Evolutionary conservation across 1,140 invertebrate species (phyloP), one percentile per base, ranked within the genome.

Genomic region (Lerema accius): DNA sequence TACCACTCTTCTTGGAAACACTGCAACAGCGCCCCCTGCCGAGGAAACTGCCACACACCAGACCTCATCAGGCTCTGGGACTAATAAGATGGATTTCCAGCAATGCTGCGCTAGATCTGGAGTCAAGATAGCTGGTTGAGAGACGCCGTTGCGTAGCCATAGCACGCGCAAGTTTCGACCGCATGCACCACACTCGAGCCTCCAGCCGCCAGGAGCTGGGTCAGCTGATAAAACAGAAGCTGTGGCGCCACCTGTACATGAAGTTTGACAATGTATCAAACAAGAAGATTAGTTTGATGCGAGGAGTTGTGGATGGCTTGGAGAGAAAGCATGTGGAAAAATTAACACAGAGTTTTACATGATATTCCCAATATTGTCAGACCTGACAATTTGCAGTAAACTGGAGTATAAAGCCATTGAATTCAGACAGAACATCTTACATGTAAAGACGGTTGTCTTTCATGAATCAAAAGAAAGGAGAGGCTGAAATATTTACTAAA

Each of bases 101-200:
- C 86, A 86, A 59, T 83, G 86, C 46, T 80, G 84, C 1, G 80
- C 69, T 1, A 79, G 55, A 15, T 79, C 79, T 0, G 85, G 78
- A 0, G 61, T 67, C 0, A 86, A 61, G 0, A 65, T 53, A 1
- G 82, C 84, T 4, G 76, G 84, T 7, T 66, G 43, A 0, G 71
- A 60, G 23, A 67, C 32, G 0, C 78, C 74, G 1, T 53, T 65
- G 0, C 73, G 65, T 16, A 89, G 37, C 84, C 86, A 87, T 35
- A 75, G 19, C 4, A 78, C 86, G 39, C 82, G 75, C 28, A 86
- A 50, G 16, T 67, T 73, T 26, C 84, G 75, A 0, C 86, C 86
- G 63, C 86, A 89, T 5, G 79, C 84, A 11, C 78, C 79, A 60
- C 86, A 89, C 50, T 83, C 83, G 4, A 89, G 72, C 4, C 86